Percentiles rank a stretch among this genome's conserved stretches.
These are phyloP conservation scores for Scaptomyza caliginosa DNA, from an alignment of 2,888 invertebrate species.

Conservation along the genomic window DNA sequence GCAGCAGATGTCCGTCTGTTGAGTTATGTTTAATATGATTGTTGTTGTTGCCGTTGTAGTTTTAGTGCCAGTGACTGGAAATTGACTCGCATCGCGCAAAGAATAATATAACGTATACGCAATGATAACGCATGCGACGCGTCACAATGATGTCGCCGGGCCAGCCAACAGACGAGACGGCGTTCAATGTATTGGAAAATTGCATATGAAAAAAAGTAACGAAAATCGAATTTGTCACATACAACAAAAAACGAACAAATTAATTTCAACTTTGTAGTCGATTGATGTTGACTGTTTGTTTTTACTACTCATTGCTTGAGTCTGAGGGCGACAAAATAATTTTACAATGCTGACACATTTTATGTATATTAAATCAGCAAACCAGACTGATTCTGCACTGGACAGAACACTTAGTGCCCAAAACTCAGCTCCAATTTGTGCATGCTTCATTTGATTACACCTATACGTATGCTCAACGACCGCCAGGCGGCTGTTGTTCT, in stretches of 20 bases:
- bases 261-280: conserved; percentile 54
- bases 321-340: conserved; percentile 71
- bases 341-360: conserved; percentile 78
- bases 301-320: conserved; percentile 45
- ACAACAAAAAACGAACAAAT: conserved; percentile 63
- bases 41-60: conserved; percentile 3
- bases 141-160: conserved; percentile 20
- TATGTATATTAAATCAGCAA: conserved; percentile 76
- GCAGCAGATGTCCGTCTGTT: conserved; percentile 28
- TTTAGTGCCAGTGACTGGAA: conserved; percentile 28
- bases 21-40: conserved; percentile 37
- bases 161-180: conserved; percentile 16
- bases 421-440: conserved; percentile 73
- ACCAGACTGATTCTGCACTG: conserved; percentile 26
- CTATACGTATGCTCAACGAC: conserved; percentile 70
- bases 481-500: conserved; percentile 30
- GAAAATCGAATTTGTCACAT: conserved; percentile 48
- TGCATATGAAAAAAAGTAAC: conserved; percentile 37
- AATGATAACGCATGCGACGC: conserved; percentile 47
- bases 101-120: conserved; percentile 62
- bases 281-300: conserved; percentile 47
- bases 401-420: conserved; percentile 39
- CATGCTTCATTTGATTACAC: conserved; percentile 79
- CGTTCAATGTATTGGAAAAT: conserved; percentile 76
- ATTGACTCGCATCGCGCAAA: conserved; percentile 51